A percentile compares a stretch with the other conserved stretches of the same genome.
Conservation (phyloP, 2,113 vertebrate genomes). For the Ariopsis seemanni region DNA sequence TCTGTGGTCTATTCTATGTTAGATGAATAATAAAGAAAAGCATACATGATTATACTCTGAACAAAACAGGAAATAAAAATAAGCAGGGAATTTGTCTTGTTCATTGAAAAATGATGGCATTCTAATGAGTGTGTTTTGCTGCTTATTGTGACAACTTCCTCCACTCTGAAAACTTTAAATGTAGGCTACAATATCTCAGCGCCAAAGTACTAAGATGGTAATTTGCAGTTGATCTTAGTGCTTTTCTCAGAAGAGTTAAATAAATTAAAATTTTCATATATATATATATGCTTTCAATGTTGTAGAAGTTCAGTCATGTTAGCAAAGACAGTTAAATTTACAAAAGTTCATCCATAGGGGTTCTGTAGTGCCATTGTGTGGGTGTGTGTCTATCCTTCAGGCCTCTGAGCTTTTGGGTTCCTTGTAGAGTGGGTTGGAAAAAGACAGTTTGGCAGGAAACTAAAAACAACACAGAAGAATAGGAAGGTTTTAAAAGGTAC, state of each 20-base stretch:
- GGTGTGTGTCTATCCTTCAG: slow-evolving; percentile 56
- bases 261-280: not conserved
- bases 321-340: slow-evolving; percentile 32
- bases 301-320: slow-evolving; percentile 45
- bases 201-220: not conserved
- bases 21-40: slow-evolving; percentile 51
- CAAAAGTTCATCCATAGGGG: slow-evolving; percentile 25
- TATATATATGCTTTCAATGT: not conserved
- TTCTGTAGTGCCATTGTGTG: not conserved
- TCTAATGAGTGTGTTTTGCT: not conserved
- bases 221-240: slow-evolving; percentile 23
- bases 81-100: not conserved
- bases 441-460: slow-evolving; percentile 65
- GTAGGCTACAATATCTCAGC: not conserved
- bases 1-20: not conserved
- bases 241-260: slow-evolving; percentile 31
- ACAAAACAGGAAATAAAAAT: slow-evolving; percentile 8
- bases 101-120: not conserved
- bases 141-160: not conserved
- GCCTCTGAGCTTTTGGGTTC: slow-evolving; percentile 61
- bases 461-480: slow-evolving; percentile 51
- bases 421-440: slow-evolving; percentile 72
- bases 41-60: slow-evolving; percentile 41
- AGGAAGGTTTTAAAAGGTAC: not conserved
- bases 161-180: not conserved